These are phyloP conservation scores for Eupithecia exiguata DNA, from an alignment of 2,888 invertebrate genomes.

Conservation along the genomic window DNA sequence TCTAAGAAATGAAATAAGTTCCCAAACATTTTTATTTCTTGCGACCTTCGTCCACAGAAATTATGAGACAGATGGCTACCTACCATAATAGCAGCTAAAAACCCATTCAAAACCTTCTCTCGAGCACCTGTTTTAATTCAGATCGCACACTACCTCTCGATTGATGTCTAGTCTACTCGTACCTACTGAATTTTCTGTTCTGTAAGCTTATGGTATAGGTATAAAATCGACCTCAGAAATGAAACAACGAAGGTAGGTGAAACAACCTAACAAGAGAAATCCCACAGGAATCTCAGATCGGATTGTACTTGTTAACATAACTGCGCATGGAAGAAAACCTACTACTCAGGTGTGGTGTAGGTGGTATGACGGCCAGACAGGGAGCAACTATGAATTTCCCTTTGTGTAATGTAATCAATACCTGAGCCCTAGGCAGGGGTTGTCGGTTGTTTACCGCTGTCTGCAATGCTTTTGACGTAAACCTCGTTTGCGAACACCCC, in stretches of 20 bases:
- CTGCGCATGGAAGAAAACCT: constrained; percentile 44
- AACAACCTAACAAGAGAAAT: constrained; percentile 26
- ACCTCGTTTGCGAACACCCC: constrained; percentile 34
- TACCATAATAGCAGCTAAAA: no score
- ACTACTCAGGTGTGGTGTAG: constrained; percentile 38
- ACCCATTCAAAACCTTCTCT: constrained; percentile 39
- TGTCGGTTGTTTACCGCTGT: constrained; percentile 26
- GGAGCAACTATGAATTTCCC: constrained; percentile 55
- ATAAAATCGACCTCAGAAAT: neutral
- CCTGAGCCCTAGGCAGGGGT: constrained; percentile 46
- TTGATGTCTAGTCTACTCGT: neutral
- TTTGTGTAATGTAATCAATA: constrained; percentile 65
- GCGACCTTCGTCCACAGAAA: constrained; percentile 29
- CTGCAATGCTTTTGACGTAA: constrained; percentile 40
- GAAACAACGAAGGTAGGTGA: neutral
- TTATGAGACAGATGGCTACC: constrained; percentile 40
- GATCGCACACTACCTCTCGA: neutral
- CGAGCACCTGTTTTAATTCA: constrained; percentile 39
- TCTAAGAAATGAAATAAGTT: no score
- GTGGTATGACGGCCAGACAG: constrained; percentile 46
- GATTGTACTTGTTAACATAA: constrained; percentile 22
- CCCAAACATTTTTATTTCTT: no score
- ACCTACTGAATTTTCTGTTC: neutral
- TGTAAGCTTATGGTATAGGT: neutral
- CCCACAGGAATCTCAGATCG: constrained; percentile 22